Percentiles rank a stretch among this genome's conserved stretches.
Evolutionary conservation across 2,888 invertebrate genomes (phyloP).

Genomic region (Apamea crenata): DNA sequence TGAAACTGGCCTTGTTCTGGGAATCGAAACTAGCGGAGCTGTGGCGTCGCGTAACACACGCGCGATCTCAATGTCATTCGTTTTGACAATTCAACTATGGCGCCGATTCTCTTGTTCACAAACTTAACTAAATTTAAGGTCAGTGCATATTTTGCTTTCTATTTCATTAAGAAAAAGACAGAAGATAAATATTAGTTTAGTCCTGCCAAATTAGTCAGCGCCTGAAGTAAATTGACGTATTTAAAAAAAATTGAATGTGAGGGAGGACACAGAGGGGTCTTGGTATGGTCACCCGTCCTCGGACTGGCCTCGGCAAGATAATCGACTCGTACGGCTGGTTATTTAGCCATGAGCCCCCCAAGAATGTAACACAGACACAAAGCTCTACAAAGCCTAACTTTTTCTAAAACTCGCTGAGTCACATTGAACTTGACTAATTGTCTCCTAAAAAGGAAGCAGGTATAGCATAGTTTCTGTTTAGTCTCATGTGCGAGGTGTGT

Average conservation of each 20-base stretch:
- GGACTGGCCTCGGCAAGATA: neutral
- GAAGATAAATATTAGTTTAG: too few species aligned
- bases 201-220: too few species aligned
- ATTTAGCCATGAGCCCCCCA: neutral
- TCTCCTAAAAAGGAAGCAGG: conserved; percentile 16
- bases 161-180: too few species aligned
- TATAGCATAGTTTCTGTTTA: conserved; percentile 35
- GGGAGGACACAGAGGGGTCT: neutral
- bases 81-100: neutral
- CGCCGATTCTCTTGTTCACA: too few species aligned
- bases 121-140: too few species aligned
- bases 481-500: conserved; percentile 44
- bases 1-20: neutral
- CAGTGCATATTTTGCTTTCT: too few species aligned
- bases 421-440: neutral
- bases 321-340: neutral
- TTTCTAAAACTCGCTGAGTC: too few species aligned
- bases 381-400: neutral
- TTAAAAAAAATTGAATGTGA: too few species aligned
- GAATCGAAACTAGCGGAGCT: neutral
- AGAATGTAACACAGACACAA: neutral
- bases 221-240: too few species aligned
- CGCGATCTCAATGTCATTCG: neutral
- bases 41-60: neutral
- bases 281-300: neutral